Conservation (phyloP, 2,888 invertebrate genomes). For the Agrypnus murinus region DNA sequence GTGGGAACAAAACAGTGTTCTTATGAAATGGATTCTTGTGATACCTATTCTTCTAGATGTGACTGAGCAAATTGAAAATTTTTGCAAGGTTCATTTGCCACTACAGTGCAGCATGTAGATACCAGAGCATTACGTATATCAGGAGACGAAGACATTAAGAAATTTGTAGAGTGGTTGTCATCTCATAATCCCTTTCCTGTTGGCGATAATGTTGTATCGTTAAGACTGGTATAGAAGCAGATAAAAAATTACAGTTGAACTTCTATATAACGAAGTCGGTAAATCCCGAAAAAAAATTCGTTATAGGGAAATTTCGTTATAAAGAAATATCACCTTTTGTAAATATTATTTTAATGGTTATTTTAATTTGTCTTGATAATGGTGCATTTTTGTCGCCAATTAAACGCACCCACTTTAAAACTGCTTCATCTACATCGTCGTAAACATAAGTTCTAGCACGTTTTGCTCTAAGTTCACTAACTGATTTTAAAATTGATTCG, state of each 20-base stretch:
- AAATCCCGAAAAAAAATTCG: no score
- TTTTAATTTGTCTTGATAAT: no score
- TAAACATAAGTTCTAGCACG: no score
- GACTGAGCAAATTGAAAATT: slow-evolving; percentile 52
- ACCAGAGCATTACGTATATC: slow-evolving; percentile 53
- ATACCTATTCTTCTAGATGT: slow-evolving; percentile 52
- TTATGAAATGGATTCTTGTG: slow-evolving; percentile 54
- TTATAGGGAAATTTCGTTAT: no score
- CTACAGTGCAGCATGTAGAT: slow-evolving; percentile 61
- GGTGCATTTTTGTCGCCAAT: no score
- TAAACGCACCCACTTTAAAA: no score
- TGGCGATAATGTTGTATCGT: slow-evolving; percentile 48
- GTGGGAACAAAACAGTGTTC: slow-evolving; percentile 46
- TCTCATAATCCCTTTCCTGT: slow-evolving; percentile 54
- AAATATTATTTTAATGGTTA: no score
- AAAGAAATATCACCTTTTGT: no score
- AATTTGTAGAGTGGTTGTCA: slow-evolving; percentile 56
- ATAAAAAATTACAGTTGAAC: slow-evolving; percentile 41
- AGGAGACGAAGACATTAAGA: slow-evolving; percentile 55
- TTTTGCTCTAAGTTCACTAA: no score
- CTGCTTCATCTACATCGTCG: no score
- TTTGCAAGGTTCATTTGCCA: slow-evolving; percentile 51
- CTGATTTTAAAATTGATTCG: no score
- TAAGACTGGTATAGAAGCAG: slow-evolving; percentile 54
- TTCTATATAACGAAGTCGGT: no score